These are phyloP conservation scores for Acromyrmex heyeri DNA, from an alignment of 1,140 invertebrate genomes.

Conservation along the genomic window DNA sequence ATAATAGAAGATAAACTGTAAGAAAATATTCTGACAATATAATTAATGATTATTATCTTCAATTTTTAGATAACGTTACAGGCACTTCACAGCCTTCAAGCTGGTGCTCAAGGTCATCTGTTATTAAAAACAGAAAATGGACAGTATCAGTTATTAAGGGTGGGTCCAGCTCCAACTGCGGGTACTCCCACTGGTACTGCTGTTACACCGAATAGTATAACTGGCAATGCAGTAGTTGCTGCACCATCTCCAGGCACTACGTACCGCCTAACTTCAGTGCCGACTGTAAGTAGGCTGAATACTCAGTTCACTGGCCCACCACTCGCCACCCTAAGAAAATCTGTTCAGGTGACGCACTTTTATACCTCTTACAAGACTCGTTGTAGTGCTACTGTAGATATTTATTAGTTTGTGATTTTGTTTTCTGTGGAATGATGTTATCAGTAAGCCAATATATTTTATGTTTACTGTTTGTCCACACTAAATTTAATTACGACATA, in stretches of 20 bases:
- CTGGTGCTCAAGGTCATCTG: conserved; percentile 94
- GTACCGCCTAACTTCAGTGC: conserved; percentile 88
- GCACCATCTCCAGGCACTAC: conserved; percentile 84
- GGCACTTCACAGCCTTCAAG: conserved; percentile 93
- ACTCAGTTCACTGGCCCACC: conserved; percentile 88
- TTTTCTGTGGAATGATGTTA: conserved; percentile 78
- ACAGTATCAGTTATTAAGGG: conserved; percentile 95
- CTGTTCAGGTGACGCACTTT: conserved; percentile 86
- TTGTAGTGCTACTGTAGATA: conserved; percentile 84
- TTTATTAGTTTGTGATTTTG: conserved; percentile 75
- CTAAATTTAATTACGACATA: conserved; percentile 27
- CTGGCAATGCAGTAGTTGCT: conserved; percentile 84
- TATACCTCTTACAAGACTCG: conserved; percentile 86
- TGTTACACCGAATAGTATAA: conserved; percentile 88
- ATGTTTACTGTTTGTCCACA: conserved; percentile 55
- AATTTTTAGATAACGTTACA: conserved; percentile 93
- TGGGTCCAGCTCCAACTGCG: conserved; percentile 90
- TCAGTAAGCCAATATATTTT: conserved; percentile 74
- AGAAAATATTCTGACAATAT: not conserved
- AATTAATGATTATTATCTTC: conserved; percentile 45
- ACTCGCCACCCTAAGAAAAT: conserved; percentile 88
- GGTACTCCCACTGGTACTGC: conserved; percentile 87
- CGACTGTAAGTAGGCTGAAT: conserved; percentile 88
- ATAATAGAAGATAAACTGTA: not conserved
- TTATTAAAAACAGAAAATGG: conserved; percentile 98